Evolutionary conservation across 2,888 invertebrate genomes (phyloP), one percentile per base, ranked within the genome.

Genomic region (Stenotaenia linearis): DNA sequence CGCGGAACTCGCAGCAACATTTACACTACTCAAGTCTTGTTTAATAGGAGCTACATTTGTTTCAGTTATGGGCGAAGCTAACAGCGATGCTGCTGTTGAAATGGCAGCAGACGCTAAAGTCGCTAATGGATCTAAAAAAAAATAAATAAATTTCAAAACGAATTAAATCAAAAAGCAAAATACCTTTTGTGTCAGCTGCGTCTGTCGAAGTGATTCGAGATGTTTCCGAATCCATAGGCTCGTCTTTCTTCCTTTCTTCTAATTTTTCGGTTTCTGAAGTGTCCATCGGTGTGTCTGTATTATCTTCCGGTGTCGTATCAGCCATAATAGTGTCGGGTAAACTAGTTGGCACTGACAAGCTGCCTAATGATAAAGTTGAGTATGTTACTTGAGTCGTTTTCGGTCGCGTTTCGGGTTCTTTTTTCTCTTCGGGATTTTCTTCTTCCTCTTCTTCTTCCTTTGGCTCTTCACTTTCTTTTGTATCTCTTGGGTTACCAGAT

Each of bases 41-140:
- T 61, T 61, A 12, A 61, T 25, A 1, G 61, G 25, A 1, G 61
- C 9, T 15, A 25, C 6, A 12, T 23, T 23, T 10, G 23, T 12
- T 28, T 61, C 61, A 25, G 23, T 9, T 2, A 61, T 23, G 18
- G 78, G n/a, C 77, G 32, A 6, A 5, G 75, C 32, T 37, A 45
- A 25, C 23, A 80, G 78, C 77, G 80, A 80, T 35, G 80, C 80
- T 0, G 87, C 86, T 2, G 87, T 85, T 25, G 88, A 88, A 28
- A 91, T 88, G 37, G 92, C 92, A 74, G 92, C 92, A 82, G 91
- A 90, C 78, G 92, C 92, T 50, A 92, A 88, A 1, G 92, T 92
- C 69, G 91, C 90, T 78, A 92, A 88, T 30, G 92, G 92, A 84
- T 92, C 91, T 82, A 82, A 37, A 80, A 76, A 56, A 10, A 30